Evolutionary conservation across 2,797 vertebrate genomes (phyloP), one percentile per base, ranked within the genome.

Genomic region (Siniperca obscura): DNA sequence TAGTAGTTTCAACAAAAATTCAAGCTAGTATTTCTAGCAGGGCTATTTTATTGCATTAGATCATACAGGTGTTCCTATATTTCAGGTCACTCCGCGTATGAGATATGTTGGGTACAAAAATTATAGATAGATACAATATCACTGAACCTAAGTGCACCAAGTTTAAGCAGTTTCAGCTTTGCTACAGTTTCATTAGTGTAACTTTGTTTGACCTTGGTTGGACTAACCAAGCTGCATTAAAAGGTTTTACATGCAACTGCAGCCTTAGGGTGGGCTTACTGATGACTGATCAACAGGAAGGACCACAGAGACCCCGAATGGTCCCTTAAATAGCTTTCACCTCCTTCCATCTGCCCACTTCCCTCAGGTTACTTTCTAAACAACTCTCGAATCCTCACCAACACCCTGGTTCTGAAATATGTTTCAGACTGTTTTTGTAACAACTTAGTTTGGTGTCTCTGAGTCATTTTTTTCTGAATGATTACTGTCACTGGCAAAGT

Each of bases 221-320:
- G 38, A 60, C 44, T 16, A 57, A 76, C 38, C 44, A 48, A 34
- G 65, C 60, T 70, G 74, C 25, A 76, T 66, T 60, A 57, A 60
- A 74, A 66, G 67, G 56, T 74, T 78, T 70, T 56, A 27, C 59
- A 60, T 89, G 65, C 61, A 68, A 36, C 56, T 21, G 40, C 4
- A 38, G 53, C 55, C 64, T 81, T 34, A n/a, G 65, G 61, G 56
- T 27, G 60, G 48, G 27, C 34, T 75, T 68, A 77, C 66, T 78
- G 82, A 68, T 85, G 66, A 77, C 76, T 64, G 81, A 84, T 70
- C 67, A 83, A 73, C 77, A 80, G 34, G 17, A 77, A 14, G 27
- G 46, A 50, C 69, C 78, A 48, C 76, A 76, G 74, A 85, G 65
- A 81, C 66, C 38, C 17, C 3, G 4, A 65, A 70, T 68, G 65